These are phyloP conservation scores for Bellardia bayeri DNA, from an alignment of 2,888 invertebrate species.

Conservation along the genomic window DNA sequence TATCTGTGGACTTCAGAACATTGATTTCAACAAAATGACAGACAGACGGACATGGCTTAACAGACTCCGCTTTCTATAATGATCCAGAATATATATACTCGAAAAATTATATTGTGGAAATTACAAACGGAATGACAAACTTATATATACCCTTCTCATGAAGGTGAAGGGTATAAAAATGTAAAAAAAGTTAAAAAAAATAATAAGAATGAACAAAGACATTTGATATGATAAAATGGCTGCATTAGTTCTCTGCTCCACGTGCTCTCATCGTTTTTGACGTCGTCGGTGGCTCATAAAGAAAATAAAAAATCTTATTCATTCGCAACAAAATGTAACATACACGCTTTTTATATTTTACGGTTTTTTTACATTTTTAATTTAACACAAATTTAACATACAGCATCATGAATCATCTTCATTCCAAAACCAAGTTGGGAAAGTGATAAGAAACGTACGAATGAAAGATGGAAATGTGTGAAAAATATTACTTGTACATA, in stretches of 20 bases:
- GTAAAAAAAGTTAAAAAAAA: too few relatives aligned
- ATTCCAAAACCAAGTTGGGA: conserved; percentile 3
- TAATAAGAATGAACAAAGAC: conserved; percentile 18
- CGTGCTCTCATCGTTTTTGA: conserved; percentile 27
- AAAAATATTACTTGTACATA: conserved; percentile 36
- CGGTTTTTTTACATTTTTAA: conserved; percentile 13
- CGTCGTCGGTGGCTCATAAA: conserved; percentile 42
- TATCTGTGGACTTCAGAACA: too few relatives aligned
- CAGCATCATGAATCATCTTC: conserved; percentile 48
- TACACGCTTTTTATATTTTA: conserved; percentile 1
- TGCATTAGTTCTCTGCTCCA: not conserved
- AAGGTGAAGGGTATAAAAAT: too few relatives aligned
- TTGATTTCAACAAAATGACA: too few relatives aligned
- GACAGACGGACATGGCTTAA: too few relatives aligned
- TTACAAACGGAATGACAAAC: too few relatives aligned
- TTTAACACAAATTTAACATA: conserved; percentile 52
- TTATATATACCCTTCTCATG: too few relatives aligned
- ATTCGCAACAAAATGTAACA: conserved; percentile 24
- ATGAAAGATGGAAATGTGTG: conserved; percentile 53
- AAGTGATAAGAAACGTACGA: conserved; percentile 1
- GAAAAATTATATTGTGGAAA: too few relatives aligned
- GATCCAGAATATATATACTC: too few relatives aligned
- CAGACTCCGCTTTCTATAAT: too few relatives aligned
- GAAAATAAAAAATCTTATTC: conserved; percentile 25
- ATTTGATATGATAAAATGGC: conserved; percentile 38